Evolutionary conservation across 1,140 invertebrate genomes (phyloP).

Genomic region (Drosophila tani): DNA sequence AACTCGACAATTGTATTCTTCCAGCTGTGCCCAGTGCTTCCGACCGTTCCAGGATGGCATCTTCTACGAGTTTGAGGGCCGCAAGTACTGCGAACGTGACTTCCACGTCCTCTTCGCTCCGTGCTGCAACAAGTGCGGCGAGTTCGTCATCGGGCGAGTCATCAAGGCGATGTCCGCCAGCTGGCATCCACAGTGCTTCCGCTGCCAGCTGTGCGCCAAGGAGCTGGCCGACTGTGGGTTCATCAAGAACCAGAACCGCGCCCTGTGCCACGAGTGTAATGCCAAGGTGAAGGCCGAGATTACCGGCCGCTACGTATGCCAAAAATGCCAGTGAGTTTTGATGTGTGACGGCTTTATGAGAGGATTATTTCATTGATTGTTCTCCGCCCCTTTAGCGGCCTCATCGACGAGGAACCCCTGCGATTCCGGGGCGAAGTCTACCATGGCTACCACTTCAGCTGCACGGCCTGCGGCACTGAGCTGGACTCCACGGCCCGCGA

Average conservation of each 20-base stretch:
- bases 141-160: conserved; percentile 98
- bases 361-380: not conserved
- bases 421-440: conserved; percentile 98
- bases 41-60: conserved; percentile 98
- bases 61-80: conserved; percentile 99
- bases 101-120: conserved; percentile 99
- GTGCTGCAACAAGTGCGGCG: conserved; percentile 98
- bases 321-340: conserved; percentile 97
- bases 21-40: conserved; percentile 99
- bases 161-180: conserved; percentile 99
- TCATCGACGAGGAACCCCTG: conserved; percentile 98
- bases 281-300: conserved; percentile 97
- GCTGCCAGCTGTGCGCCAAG: conserved; percentile 96
- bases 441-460: conserved; percentile 99
- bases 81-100: conserved; percentile 99
- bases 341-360: not conserved
- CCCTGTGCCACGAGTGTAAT: conserved; percentile 98
- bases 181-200: conserved; percentile 99
- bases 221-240: conserved; percentile 98
- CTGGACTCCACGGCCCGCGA: conserved; percentile 96
- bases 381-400: conserved; percentile 87
- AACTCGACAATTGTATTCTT: conserved; percentile 19
- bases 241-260: conserved; percentile 96
- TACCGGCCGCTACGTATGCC: conserved; percentile 98
- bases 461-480: conserved; percentile 94